These are phyloP conservation scores for Empidonax alnorum DNA, from an alignment of 2,113 vertebrate species.

Conservation along the genomic window DNA sequence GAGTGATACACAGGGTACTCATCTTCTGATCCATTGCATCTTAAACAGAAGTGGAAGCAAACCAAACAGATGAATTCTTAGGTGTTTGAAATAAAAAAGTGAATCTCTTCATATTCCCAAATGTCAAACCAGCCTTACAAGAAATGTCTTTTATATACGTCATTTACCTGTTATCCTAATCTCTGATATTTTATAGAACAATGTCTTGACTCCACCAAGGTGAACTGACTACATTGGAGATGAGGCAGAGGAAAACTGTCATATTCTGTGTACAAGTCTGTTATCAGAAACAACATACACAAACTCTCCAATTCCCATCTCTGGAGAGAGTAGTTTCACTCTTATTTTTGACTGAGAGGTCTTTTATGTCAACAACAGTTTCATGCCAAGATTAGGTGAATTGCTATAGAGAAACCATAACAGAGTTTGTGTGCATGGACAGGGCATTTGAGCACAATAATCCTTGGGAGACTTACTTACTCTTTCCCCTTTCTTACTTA, in stretches of 20 bases:
- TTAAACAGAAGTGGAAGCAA: neutral
- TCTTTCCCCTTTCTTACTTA: too few species aligned
- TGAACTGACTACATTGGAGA: neutral
- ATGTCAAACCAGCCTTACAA: neutral
- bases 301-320: neutral
- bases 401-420: rapidly evolving
- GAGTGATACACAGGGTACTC: neutral
- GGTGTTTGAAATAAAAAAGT: neutral
- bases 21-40: neutral
- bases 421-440: neutral
- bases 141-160: neutral
- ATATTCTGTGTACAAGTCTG: neutral
- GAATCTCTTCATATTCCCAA: neutral
- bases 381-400: neutral
- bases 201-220: neutral
- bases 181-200: neutral
- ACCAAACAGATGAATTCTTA: neutral
- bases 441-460: neutral
- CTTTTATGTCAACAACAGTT: neutral
- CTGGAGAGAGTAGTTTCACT: neutral
- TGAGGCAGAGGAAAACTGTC: neutral
- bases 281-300: neutral
- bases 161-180: neutral
- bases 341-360: neutral
- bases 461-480: neutral